Evolutionary conservation across 2,888 invertebrate genomes (phyloP), one percentile per base, ranked within the genome.

Genomic region (Eurois occulta): DNA sequence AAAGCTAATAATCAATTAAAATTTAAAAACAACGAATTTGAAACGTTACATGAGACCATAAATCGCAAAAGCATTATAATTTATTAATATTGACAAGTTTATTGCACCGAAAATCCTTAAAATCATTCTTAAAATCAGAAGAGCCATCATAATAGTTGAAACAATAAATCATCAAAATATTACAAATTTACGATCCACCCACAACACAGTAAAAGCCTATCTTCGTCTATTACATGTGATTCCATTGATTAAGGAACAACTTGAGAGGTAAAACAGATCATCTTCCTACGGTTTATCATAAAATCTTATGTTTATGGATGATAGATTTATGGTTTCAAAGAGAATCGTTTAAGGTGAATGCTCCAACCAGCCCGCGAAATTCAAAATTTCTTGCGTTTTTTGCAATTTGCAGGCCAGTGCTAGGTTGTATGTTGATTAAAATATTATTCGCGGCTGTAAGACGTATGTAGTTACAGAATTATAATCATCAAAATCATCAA

Each of bases 251-350:
- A 65, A 67, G 35, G 35, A 41, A 1, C 46, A 1, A 68, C n/a
- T 43, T 18, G 21, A 69, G 43, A 75, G 43, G 35, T 62, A 60
- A 85, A 85, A 55, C 67, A 67, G 75, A 71, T 55, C 76, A 72
- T 41, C 83, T 52, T 68, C 83, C 85, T 64, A 86, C 84, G 72
- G 72, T 65, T 55, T 13, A 46, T 72, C 43, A 72, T 84, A 85
- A 83, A 85, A 67, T 21, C 7, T 0, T 41, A 43, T 71, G 8
- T 38, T 71, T 85, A 71, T 71, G 67, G 75, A 28, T 32, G 32
- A 38, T 7, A 13, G 58, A 68, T 75, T 73, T 78, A 85, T 77
- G 41, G 11, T 38, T 38, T 28, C 48, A 41, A 16, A 16, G 55
- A 73, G 5, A 13, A 71, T 64, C 18, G 58, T 71, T n/a, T n/a